phyloP scores from a whole-genome alignment of 2,888 invertebrate species.

The Arge pagana region DNA sequence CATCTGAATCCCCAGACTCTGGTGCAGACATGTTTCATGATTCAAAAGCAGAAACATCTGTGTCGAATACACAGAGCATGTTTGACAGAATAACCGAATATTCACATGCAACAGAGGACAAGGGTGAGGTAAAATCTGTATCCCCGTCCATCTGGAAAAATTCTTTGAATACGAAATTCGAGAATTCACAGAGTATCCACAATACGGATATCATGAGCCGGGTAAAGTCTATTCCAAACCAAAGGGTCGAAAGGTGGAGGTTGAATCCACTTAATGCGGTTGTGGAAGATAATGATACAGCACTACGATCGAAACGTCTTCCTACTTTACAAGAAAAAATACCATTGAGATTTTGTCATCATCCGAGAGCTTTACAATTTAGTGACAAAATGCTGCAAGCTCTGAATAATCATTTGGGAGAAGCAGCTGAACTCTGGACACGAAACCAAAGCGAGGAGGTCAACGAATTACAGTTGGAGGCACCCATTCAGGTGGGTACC shows the following conservation, averaged over 20 bases:
- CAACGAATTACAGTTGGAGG: conserved; percentile 44
- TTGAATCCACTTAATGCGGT: conserved; percentile 35
- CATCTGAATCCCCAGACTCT: no score
- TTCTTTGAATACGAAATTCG: conserved; percentile 19
- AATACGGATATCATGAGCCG: conserved; percentile 16
- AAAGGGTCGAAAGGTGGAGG: conserved; percentile 31
- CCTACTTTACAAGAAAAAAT: conserved; percentile 27
- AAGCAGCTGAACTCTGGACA: conserved; percentile 38
- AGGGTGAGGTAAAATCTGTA: neutral
- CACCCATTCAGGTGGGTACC: conserved; percentile 55
- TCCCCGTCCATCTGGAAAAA: neutral
- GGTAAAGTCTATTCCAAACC: conserved; percentile 21
- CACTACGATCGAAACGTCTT: conserved; percentile 31
- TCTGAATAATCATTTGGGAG: conserved; percentile 38
- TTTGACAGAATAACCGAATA: no score
- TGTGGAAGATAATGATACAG: conserved; percentile 33
- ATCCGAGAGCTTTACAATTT: conserved; percentile 25
- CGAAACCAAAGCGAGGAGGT: conserved; percentile 30
- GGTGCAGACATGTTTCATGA: no score
- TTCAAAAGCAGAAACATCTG: no score
- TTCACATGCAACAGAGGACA: neutral
- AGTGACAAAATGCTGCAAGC: conserved; percentile 30
- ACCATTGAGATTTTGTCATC: conserved; percentile 31
- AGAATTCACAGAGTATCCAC: conserved; percentile 29
- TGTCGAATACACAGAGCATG: no score